phyloP scores from a whole-genome alignment of 2,113 vertebrate species.

The Circaetus cinerascens region DNA sequence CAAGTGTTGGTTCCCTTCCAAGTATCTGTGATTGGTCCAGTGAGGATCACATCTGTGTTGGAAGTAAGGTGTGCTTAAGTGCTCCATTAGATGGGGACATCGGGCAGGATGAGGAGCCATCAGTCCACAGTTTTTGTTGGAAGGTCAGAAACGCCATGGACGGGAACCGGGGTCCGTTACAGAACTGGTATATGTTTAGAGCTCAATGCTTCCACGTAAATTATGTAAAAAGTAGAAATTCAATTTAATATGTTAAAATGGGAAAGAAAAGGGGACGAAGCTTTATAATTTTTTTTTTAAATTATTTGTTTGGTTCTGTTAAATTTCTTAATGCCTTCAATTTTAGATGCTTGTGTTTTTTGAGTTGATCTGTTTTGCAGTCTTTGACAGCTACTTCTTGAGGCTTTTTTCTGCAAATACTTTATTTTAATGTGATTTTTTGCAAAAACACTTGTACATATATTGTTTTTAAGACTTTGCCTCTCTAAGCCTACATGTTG shows the following conservation, averaged over 20 bases:
- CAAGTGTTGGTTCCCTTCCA: neutral
- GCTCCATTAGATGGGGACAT: accelerated
- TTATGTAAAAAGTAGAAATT: neutral
- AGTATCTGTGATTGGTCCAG: neutral
- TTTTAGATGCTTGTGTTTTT: neutral
- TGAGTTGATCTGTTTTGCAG: neutral
- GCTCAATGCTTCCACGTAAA: neutral
- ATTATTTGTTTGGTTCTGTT: neutral
- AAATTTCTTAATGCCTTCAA: neutral
- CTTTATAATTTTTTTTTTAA: neutral
- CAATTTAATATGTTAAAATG: neutral
- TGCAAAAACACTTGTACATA: accelerated
- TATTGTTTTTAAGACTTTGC: neutral
- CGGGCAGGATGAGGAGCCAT: neutral
- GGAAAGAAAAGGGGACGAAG: neutral
- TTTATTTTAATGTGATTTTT: neutral
- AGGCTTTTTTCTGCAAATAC: neutral
- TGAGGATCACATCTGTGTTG: neutral
- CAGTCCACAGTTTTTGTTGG: neutral
- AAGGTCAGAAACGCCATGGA: neutral
- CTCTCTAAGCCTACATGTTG: neutral
- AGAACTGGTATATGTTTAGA: neutral
- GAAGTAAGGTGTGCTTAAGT: too few relatives aligned
- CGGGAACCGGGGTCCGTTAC: accelerated
- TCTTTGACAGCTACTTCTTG: neutral